Evolutionary conservation across 2,797 vertebrate species (phyloP).

Genomic region (Vultur gryphus): DNA sequence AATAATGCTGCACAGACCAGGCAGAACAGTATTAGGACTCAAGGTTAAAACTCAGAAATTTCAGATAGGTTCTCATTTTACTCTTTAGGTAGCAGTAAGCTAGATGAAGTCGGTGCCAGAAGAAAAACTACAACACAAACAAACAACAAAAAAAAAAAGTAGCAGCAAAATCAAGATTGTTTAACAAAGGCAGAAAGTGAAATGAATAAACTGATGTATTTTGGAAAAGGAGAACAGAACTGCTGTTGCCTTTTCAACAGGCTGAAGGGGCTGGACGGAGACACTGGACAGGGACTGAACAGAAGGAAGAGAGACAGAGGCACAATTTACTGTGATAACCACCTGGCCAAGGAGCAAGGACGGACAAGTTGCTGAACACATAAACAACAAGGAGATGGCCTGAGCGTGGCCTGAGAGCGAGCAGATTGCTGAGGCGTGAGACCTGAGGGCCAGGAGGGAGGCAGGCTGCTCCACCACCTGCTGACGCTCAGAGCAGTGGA

Average conservation of each 20-base stretch:
- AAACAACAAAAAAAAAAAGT: not conserved
- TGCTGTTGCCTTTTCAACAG: not conserved
- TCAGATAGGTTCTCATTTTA: not conserved
- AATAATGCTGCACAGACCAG: not conserved
- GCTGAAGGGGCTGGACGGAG: not conserved
- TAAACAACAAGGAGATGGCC: not conserved
- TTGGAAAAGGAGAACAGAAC: not conserved
- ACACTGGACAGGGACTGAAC: not conserved
- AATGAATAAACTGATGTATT: not conserved
- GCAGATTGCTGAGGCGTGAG: not conserved
- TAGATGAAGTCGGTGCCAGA: not conserved
- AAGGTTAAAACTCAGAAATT: slow-evolving; percentile 16
- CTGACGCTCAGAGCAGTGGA: not conserved
- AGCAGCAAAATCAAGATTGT: not conserved
- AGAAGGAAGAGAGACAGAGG: not conserved
- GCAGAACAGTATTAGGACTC: not conserved
- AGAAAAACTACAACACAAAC: not conserved
- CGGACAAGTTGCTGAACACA: not conserved
- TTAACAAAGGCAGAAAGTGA: not conserved
- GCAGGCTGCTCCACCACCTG: no score
- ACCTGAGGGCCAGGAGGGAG: accelerated
- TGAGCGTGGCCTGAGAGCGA: not conserved
- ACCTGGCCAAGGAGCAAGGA: not conserved
- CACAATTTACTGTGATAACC: not conserved
- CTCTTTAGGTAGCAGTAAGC: not conserved